Conservation (phyloP, 2,797 vertebrate species). For the Macropodus opercularis region DNA sequence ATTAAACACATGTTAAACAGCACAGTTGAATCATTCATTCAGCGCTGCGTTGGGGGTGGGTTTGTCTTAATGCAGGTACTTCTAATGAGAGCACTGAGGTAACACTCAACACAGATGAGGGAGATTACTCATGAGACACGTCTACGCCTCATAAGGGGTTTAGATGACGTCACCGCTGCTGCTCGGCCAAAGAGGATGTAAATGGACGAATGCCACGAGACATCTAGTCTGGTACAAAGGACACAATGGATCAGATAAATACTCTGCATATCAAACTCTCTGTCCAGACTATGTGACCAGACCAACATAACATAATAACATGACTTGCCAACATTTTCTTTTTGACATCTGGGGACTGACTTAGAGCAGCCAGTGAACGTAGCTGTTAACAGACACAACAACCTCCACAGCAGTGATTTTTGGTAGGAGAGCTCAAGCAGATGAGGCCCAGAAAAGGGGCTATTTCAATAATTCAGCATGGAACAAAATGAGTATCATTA, state of each 20-base stretch:
- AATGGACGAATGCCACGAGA: constrained; percentile 40
- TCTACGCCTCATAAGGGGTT: constrained; percentile 59
- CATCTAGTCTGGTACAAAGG: constrained; percentile 31
- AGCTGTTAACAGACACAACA: neutral
- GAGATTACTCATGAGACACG: constrained; percentile 57
- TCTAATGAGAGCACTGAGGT: constrained; percentile 57
- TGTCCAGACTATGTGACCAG: neutral
- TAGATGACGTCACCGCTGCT: constrained; percentile 68
- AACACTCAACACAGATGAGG: constrained; percentile 49
- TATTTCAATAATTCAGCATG: constrained; percentile 60
- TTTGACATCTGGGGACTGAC: constrained; percentile 5
- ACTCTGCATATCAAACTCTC: neutral
- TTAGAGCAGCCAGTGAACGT: neutral
- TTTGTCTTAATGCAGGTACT: constrained; percentile 31
- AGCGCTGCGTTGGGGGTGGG: neutral
- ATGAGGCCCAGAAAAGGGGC: constrained; percentile 48
- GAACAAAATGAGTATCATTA: constrained; percentile 60
- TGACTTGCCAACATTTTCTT: neutral
- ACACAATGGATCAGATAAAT: constrained; percentile 12
- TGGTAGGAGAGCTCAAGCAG: constrained; percentile 30
- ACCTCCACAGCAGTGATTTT: constrained; percentile 11
- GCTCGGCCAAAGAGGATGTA: constrained; percentile 41
- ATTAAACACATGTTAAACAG: constrained; percentile 42
- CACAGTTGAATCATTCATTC: constrained; percentile 21
- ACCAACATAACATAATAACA: neutral